Percentiles rank a stretch among this genome's conserved stretches.
phyloP scores from a whole-genome alignment of 2,888 invertebrate genomes.

The Eumacrocentrus americanus region DNA sequence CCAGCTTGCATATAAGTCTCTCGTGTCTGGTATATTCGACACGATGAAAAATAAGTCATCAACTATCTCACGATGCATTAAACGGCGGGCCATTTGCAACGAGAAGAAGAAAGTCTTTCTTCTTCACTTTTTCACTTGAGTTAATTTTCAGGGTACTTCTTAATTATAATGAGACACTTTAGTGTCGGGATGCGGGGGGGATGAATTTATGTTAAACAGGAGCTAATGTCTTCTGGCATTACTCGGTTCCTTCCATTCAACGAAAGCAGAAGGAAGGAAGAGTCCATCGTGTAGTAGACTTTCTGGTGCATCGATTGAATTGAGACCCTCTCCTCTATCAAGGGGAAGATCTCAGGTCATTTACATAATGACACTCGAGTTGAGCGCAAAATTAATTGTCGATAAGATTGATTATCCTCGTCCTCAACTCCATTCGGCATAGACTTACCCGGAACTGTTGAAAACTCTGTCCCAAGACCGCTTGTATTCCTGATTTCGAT shows the following conservation, averaged over 20 bases:
- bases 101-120: neutral
- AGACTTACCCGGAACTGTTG: constrained; percentile 47
- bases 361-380: constrained; percentile 49
- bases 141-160: constrained; percentile 58
- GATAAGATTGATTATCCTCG: constrained; percentile 41
- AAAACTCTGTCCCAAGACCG: constrained; percentile 32
- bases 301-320: constrained; percentile 3
- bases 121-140: constrained; percentile 7
- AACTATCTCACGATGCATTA: constrained; percentile 9
- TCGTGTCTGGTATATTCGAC: neutral
- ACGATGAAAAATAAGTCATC: constrained; percentile 2
- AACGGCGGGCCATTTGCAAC: neutral
- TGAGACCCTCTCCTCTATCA: constrained; percentile 21
- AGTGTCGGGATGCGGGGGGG: constrained; percentile 35
- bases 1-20: neutral
- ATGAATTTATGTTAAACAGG: constrained; percentile 57
- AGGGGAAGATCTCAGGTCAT: too few relatives aligned
- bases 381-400: constrained; percentile 50
- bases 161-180: constrained; percentile 60
- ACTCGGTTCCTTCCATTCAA: constrained; percentile 40
- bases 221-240: constrained; percentile 60
- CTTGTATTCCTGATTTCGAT: constrained; percentile 44
- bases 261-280: constrained; percentile 9
- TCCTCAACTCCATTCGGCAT: neutral
- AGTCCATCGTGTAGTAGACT: constrained; percentile 8